phyloP scores from a whole-genome alignment of 2,113 vertebrate species.

The Circaetus cinerascens region DNA sequence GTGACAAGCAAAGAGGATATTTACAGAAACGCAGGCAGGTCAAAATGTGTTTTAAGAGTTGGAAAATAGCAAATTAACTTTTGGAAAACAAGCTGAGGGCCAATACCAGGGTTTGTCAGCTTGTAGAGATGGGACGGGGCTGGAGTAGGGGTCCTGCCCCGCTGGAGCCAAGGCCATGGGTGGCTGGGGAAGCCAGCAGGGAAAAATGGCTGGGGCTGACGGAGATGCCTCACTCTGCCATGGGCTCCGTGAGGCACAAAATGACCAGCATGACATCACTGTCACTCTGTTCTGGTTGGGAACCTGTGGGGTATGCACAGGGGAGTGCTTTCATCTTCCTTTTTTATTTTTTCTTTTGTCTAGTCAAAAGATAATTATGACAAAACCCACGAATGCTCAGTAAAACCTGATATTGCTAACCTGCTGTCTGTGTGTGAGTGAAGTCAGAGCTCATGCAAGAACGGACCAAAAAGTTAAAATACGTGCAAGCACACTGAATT shows the following conservation, averaged over 20 bases:
- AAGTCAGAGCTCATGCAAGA: not conserved
- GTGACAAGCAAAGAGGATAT: not conserved
- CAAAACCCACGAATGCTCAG: not conserved
- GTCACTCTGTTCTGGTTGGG: no score
- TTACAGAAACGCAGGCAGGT: not conserved
- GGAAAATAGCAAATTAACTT: not conserved
- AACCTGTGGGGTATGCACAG: not conserved
- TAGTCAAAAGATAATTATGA: not conserved
- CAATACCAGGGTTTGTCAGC: not conserved
- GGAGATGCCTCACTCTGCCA: not conserved
- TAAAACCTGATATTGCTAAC: not conserved
- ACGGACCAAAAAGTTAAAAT: not conserved
- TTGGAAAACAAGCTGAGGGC: not conserved
- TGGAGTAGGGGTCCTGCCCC: not conserved
- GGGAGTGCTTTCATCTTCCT: not conserved
- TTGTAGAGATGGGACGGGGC: not conserved
- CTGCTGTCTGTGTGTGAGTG: not conserved
- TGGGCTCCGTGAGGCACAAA: not conserved
- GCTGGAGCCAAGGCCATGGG: not conserved
- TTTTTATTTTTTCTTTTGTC: not conserved
- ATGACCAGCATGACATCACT: not conserved
- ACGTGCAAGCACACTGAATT: not conserved
- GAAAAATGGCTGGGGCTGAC: not conserved
- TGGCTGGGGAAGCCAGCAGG: not conserved
- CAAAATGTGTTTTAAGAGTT: not conserved